phyloP scores from a whole-genome alignment of 2,797 vertebrate genomes.

The Leontopithecus rosalia region DNA sequence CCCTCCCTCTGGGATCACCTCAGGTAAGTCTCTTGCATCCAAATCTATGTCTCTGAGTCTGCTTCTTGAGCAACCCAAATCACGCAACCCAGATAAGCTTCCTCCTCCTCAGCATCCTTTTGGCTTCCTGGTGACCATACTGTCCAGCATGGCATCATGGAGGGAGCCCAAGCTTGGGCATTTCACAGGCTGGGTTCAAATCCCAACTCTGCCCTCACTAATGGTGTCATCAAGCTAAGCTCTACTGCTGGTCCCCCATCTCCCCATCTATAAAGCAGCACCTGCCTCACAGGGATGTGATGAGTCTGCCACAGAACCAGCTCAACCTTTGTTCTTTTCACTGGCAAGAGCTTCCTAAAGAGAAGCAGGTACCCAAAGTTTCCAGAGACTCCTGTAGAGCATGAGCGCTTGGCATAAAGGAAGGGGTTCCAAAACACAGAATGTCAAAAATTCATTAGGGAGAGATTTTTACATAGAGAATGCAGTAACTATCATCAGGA shows the following conservation, averaged over 20 bases:
- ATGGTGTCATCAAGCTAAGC: not conserved
- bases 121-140: too few species aligned
- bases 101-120: not conserved
- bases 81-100: not conserved
- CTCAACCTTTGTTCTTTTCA: not conserved
- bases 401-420: not conserved
- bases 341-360: not conserved
- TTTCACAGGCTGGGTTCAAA: not conserved
- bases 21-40: not conserved
- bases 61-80: not conserved
- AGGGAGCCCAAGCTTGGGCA: not conserved
- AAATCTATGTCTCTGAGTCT: not conserved
- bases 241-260: not conserved
- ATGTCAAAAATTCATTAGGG: not conserved
- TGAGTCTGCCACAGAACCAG: not conserved
- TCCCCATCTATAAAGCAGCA: not conserved
- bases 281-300: not conserved
- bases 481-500: not conserved
- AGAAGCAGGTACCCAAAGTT: not conserved
- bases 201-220: not conserved
- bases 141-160: rapidly evolving
- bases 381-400: not conserved
- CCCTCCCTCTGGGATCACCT: not conserved
- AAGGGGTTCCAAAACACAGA: not conserved
- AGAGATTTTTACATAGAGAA: not conserved